A percentile compares a stretch with the other conserved stretches of the same genome.
Evolutionary conservation across 2,888 invertebrate genomes (phyloP).

Genomic region (Lymantria monacha): DNA sequence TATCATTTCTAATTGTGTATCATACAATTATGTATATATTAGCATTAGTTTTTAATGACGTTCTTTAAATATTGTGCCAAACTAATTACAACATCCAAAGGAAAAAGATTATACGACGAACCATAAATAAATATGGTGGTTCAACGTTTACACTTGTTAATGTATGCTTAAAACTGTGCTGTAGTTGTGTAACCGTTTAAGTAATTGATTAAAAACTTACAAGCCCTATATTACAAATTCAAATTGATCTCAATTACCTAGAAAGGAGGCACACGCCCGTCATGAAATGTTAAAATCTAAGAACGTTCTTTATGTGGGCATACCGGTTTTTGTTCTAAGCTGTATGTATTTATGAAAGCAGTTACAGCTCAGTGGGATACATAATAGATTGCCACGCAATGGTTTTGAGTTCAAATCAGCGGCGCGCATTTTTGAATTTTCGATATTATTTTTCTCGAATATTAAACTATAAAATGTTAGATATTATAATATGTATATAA

Average conservation of each 20-base stretch:
- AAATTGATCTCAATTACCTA: slow-evolving; percentile 26
- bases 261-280: slow-evolving; percentile 29
- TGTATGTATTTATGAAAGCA: too few relatives aligned
- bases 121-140: slow-evolving; percentile 2
- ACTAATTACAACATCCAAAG: neutral
- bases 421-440: too few relatives aligned
- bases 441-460: too few relatives aligned
- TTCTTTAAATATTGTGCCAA: neutral
- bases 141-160: slow-evolving; percentile 5
- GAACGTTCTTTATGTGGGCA: slow-evolving; percentile 5
- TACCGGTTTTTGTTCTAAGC: slow-evolving; percentile 6
- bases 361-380: too few relatives aligned
- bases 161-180: slow-evolving; percentile 1
- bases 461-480: too few relatives aligned
- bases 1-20: too few relatives aligned
- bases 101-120: neutral
- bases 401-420: too few relatives aligned
- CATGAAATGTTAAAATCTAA: slow-evolving; percentile 7
- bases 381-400: too few relatives aligned
- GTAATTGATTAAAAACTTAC: slow-evolving; percentile 14
- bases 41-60: too few relatives aligned
- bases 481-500: too few relatives aligned
- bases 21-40: too few relatives aligned
- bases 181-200: slow-evolving; percentile 15
- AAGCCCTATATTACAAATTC: slow-evolving; percentile 23